Conservation (phyloP, 2,113 vertebrate species). For the Penelope pileata region DNA sequence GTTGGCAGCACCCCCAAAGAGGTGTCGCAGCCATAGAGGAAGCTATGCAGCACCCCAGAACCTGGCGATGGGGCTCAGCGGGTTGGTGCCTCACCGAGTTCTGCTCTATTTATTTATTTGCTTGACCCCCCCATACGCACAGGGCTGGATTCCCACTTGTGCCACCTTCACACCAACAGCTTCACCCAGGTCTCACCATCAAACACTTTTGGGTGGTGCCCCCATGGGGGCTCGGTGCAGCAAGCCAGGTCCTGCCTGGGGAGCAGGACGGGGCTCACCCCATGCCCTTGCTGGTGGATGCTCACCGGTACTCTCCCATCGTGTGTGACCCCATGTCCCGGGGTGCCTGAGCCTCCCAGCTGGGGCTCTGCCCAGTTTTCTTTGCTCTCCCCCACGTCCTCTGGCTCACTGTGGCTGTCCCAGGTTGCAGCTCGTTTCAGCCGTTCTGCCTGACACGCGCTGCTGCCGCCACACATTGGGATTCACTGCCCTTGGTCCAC, state of each 20-base stretch:
- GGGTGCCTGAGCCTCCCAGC: background rate
- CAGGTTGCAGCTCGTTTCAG: background rate
- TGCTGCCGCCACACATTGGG: background rate
- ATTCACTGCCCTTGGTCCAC: background rate
- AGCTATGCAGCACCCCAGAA: background rate
- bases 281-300: background rate
- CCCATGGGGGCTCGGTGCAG: too few relatives aligned
- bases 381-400: background rate
- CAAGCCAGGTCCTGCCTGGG: background rate
- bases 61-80: background rate
- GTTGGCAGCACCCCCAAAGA: background rate
- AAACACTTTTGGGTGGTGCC: too few relatives aligned
- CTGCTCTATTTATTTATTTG: constrained; percentile 38
- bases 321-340: background rate
- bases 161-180: background rate
- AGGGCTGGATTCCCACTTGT: background rate
- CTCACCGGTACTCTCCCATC: background rate
- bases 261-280: background rate
- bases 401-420: background rate
- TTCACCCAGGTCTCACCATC: background rate
- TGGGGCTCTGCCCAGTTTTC: background rate
- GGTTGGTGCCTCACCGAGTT: background rate
- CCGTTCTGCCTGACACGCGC: background rate
- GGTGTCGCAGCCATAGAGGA: background rate
- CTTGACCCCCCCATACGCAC: background rate